Percentiles rank a stretch among this genome's conserved stretches.
These are phyloP conservation scores for Prorops nasuta DNA, from an alignment of 1,140 invertebrate genomes.

Conservation along the genomic window DNA sequence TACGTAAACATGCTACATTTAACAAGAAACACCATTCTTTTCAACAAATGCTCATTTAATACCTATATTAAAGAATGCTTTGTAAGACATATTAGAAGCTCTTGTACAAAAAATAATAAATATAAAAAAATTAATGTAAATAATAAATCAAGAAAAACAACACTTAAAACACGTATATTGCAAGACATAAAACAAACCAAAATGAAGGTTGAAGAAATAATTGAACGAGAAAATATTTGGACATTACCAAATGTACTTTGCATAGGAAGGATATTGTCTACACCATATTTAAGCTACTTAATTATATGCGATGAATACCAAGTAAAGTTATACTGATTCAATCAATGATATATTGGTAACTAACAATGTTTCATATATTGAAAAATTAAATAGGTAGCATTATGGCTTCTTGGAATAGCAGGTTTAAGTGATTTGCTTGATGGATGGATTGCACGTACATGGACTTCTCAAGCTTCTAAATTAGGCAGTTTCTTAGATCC, in stretches of 20 bases:
- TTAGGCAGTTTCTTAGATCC: conserved; percentile 96
- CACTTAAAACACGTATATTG: conserved; percentile 35
- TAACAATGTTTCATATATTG: conserved; percentile 7
- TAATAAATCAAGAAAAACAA: conserved; percentile 21
- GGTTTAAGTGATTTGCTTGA: conserved; percentile 62
- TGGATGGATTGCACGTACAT: conserved; percentile 93
- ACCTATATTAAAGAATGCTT: conserved; percentile 35
- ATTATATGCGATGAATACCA: conserved; percentile 72
- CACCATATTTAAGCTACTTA: conserved; percentile 84
- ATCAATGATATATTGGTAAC: not conserved
- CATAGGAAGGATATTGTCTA: conserved; percentile 75
- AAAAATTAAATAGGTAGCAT: conserved; percentile 34
- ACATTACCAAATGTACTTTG: conserved; percentile 92
- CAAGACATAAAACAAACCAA: conserved; percentile 43
- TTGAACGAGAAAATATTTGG: conserved; percentile 80
- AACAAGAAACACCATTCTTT: conserved; percentile 15
- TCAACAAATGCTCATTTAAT: conserved; percentile 35
- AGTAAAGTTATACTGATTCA: conserved; percentile 53
- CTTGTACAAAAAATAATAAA: conserved; percentile 33
- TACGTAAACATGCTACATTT: conserved; percentile 22
- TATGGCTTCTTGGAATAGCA: conserved; percentile 47
- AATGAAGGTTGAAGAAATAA: conserved; percentile 45
- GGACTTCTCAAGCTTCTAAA: conserved; percentile 85
- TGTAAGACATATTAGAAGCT: conserved; percentile 25
- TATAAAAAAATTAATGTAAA: conserved; percentile 25